Percentiles rank a stretch among this genome's conserved stretches.
Conservation (phyloP, 2,113 vertebrate genomes). For the Mixornis gularis region DNA sequence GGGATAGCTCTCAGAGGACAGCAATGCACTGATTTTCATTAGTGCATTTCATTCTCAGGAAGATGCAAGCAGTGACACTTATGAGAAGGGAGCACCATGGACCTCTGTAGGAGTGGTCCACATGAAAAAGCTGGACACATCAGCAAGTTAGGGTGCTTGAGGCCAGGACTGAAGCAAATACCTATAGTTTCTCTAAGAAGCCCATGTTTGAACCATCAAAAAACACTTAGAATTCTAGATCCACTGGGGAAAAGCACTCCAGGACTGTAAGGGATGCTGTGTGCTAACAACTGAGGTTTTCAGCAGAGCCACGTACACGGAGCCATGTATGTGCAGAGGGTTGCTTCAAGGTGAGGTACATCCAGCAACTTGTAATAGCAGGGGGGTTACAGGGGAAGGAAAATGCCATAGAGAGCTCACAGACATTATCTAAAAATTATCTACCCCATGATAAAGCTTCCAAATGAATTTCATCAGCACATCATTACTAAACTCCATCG, state of each 20-base stretch:
- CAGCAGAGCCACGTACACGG: not conserved
- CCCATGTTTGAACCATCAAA: not conserved
- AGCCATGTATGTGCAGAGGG: rapidly evolving
- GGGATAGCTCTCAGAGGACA: not conserved
- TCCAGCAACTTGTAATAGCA: not conserved
- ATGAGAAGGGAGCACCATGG: rapidly evolving
- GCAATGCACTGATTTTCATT: not conserved
- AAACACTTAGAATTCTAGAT: not conserved
- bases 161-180: not conserved
- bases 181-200: not conserved
- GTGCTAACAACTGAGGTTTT: not conserved
- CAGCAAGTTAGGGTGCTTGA: not conserved
- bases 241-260: not conserved
- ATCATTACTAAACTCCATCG: conserved; percentile 6
- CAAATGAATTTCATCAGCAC: conserved; percentile 3
- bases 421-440: not conserved
- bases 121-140: rapidly evolving
- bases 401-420: not conserved
- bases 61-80: not conserved
- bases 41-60: not conserved
- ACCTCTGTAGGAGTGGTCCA: not conserved
- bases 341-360: not conserved
- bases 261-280: not conserved
- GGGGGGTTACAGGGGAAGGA: not conserved
- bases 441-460: not conserved